Conservation (phyloP, 2,113 vertebrate genomes). For the Microtus oregoni region DNA sequence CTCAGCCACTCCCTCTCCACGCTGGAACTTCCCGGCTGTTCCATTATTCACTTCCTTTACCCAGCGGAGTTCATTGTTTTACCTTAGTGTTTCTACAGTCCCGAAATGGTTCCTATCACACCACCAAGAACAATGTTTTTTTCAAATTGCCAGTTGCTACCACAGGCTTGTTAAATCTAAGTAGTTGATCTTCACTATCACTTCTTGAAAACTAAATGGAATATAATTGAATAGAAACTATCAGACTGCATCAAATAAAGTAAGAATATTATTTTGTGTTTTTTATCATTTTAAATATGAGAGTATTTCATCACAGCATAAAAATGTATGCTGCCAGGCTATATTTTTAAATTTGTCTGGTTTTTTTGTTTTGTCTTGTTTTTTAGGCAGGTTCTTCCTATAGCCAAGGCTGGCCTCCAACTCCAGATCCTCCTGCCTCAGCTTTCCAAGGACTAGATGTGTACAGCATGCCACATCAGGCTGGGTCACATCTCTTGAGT, state of each 20-base stretch:
- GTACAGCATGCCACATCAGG: background rate
- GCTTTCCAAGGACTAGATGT: background rate
- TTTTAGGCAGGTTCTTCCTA: background rate
- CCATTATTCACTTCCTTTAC: conserved; percentile 13
- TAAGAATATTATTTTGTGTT: background rate
- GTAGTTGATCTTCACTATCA: background rate
- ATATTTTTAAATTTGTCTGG: background rate
- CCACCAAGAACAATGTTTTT: background rate
- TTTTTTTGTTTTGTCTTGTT: background rate
- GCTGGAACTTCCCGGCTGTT: background rate
- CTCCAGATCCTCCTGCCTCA: background rate
- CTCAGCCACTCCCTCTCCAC: background rate
- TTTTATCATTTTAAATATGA: conserved; percentile 39
- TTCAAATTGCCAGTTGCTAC: conserved; percentile 37
- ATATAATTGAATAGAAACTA: conserved; percentile 19
- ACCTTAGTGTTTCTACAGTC: conserved; percentile 13
- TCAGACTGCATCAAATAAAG: conserved; percentile 11
- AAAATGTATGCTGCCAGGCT: background rate
- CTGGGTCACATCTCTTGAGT: background rate
- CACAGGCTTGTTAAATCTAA: conserved; percentile 32
- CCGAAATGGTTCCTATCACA: background rate
- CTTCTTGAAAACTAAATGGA: conserved; percentile 28
- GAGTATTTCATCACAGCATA: background rate
- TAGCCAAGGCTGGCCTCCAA: background rate
- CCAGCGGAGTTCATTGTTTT: background rate